A percentile compares a stretch with the other conserved stretches of the same genome.
These are phyloP conservation scores for Picathartes gymnocephalus DNA, from an alignment of 2,113 vertebrate genomes.

Conservation along the genomic window DNA sequence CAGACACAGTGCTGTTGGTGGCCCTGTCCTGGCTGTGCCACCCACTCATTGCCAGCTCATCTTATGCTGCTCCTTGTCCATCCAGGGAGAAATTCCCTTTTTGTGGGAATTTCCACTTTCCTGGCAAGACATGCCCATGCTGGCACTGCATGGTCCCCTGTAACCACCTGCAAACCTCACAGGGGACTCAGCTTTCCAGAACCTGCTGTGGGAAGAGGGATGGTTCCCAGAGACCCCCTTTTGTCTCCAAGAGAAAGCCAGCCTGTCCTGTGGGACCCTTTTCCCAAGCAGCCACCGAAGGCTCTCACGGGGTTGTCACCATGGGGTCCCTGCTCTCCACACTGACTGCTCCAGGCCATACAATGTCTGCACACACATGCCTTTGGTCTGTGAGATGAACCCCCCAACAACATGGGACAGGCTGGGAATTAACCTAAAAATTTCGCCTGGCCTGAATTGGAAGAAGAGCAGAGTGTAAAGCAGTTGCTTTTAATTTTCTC, in stretches of 20 bases:
- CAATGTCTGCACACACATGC: accelerated
- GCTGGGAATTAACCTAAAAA: constrained; percentile 37
- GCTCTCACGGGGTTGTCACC: accelerated
- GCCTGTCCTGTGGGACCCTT: neutral
- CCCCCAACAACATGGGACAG: neutral
- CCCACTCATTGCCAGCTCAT: neutral
- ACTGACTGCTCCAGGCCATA: accelerated
- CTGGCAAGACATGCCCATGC: neutral
- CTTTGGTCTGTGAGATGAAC: neutral
- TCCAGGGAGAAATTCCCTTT: neutral
- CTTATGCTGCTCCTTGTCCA: neutral
- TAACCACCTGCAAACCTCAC: neutral
- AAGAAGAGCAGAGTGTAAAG: neutral
- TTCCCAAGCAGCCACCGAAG: neutral
- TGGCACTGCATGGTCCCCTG: accelerated
- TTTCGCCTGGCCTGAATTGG: constrained; percentile 1
- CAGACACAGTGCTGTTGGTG: neutral
- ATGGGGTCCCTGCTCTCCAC: accelerated
- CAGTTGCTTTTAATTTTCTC: constrained; percentile 50
- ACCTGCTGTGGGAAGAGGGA: neutral
- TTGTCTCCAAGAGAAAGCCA: neutral
- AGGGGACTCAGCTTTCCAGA: neutral
- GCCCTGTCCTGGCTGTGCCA: neutral
- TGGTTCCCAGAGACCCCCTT: neutral
- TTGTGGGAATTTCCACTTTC: constrained; percentile 17